Evolutionary conservation across 1,140 invertebrate species (phyloP), one percentile per base, ranked within the genome.

Genomic region (Schmidtea mediterranea): DNA sequence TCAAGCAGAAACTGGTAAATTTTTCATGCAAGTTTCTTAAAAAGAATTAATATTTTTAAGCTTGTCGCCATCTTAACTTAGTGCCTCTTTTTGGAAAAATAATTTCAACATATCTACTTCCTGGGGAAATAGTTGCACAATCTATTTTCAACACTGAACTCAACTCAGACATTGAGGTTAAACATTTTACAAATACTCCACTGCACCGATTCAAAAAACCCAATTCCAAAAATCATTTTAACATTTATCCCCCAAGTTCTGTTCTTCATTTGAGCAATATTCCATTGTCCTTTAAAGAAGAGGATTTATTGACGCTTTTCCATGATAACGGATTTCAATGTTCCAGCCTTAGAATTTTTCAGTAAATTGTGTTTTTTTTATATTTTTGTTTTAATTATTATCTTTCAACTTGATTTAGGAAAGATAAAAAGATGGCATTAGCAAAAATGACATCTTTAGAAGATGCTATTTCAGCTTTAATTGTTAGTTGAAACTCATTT

Each of bases 381-480:
- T 19, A 6, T 23, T 41, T 41, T 19, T 3, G 10, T 19, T 23
- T 41, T 23, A 46, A 46, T 6, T 26, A 24, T 26, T 5, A 6
- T 24, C 12, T 26, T 22, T 18, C 2, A 15, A 43, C 43, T 22
- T 55, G 32, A 54, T 62, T 73, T 71, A 86, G 81, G 55, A 95
- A 94, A 72, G 90, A 98, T 71, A 78, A 82, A 62, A 95, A 94
- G 68, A 98, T 98, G 92, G 92, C 90, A 40, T 73, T 98, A 48
- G 80, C 94, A 56, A 86, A 97, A 68, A 75, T 98, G 68, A 74
- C 75, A 47, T 77, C 76, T 40, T 78, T 92, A 63, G 90, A 97
- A 61, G 84, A 92, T 60, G 86, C 89, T 40, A 79, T 95, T 46
- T 72, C 78, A 58, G 87, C 87, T 54, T 73, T 98, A 45, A 92